Percentiles rank a stretch among this genome's conserved stretches.
These are phyloP conservation scores for Holcopasites calliopsidis DNA, from an alignment of 1,140 invertebrate species.

Conservation along the genomic window DNA sequence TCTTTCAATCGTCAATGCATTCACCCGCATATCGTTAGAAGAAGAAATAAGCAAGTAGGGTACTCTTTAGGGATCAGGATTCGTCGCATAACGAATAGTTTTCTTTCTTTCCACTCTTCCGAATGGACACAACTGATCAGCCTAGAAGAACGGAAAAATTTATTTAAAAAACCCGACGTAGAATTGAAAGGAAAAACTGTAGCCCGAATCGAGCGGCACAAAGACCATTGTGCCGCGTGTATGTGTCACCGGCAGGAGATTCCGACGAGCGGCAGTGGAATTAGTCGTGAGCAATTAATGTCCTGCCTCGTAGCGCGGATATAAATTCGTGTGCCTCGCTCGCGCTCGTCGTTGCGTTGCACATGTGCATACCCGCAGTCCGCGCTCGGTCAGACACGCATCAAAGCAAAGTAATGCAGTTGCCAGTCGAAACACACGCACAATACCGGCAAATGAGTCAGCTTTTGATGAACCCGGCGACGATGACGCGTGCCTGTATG, in stretches of 20 bases:
- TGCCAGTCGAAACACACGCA: slow-evolving; percentile 39
- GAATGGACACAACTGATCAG: too few species aligned
- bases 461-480: slow-evolving; percentile 32
- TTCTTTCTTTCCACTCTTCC: too few species aligned
- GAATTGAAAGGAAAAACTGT: too few species aligned
- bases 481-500: slow-evolving; percentile 23
- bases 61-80: too few species aligned
- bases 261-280: slow-evolving; percentile 27
- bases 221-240: slow-evolving; percentile 19
- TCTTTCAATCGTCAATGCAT: too few species aligned
- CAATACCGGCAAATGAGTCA: slow-evolving; percentile 47
- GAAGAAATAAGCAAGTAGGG: too few species aligned
- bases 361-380: too few species aligned
- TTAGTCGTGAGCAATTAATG: slow-evolving; percentile 48
- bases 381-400: slow-evolving; percentile 19
- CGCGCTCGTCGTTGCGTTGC: not conserved
- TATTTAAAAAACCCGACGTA: too few species aligned
- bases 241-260: slow-evolving; percentile 38
- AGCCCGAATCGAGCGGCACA: not conserved
- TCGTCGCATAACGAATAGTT: too few species aligned
- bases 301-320: slow-evolving; percentile 30
- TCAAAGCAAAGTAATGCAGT: slow-evolving; percentile 50
- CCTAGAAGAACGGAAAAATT: too few species aligned
- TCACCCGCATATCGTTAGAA: too few species aligned
- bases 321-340: slow-evolving; percentile 19